Evolutionary conservation across 2,797 vertebrate genomes (phyloP).

Genomic region (Danio tinwini): DNA sequence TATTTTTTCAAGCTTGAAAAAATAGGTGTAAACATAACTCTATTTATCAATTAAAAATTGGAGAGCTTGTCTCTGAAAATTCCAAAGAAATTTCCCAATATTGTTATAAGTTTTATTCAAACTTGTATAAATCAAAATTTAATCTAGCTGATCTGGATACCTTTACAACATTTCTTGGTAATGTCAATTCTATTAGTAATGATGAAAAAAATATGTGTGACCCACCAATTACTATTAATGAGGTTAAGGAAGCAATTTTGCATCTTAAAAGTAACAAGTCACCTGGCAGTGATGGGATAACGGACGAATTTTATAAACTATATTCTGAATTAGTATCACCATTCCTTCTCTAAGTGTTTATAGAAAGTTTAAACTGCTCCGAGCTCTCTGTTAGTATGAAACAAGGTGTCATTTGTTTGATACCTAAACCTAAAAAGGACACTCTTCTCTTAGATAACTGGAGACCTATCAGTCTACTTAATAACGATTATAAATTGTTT

Average conservation of each 20-base stretch:
- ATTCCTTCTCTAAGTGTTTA: not conserved
- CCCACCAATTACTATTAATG: not conserved
- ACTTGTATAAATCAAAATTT: conserved; percentile 1
- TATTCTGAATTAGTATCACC: not conserved
- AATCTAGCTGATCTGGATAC: not conserved
- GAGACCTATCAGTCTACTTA: conserved; percentile 1
- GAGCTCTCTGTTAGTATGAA: no score
- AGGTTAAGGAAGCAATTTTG: not conserved
- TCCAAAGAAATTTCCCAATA: not conserved
- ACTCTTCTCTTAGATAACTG: not conserved
- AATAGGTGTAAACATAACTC: not conserved
- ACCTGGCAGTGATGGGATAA: not conserved
- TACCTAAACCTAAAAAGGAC: conserved; percentile 1
- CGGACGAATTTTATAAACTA: not conserved
- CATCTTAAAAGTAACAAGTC: not conserved
- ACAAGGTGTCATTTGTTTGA: not conserved
- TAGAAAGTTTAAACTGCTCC: not conserved
- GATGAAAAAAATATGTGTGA: not conserved
- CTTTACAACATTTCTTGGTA: not conserved
- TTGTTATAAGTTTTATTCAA: not conserved
- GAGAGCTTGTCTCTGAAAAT: not conserved
- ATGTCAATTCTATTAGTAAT: not conserved
- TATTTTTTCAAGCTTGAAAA: not conserved
- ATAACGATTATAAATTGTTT: not conserved
- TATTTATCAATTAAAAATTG: not conserved